Conservation (phyloP, 2,888 invertebrate genomes). For the Zhuqinia jingwanae region DNA sequence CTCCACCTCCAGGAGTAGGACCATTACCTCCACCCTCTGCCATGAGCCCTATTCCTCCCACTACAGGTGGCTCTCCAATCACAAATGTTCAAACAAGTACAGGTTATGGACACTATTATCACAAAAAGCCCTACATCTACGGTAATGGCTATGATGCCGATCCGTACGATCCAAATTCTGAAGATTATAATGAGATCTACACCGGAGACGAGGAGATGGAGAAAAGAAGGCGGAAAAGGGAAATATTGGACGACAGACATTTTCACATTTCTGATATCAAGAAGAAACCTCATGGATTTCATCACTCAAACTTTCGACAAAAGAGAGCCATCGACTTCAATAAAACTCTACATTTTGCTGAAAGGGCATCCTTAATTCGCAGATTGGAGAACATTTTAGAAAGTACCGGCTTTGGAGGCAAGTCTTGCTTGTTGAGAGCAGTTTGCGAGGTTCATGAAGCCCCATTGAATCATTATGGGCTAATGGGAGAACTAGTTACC, state of each 20-base stretch:
- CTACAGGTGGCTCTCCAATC: neutral
- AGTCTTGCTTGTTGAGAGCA: slow-evolving; percentile 69
- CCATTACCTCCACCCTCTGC: neutral
- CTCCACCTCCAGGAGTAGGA: neutral
- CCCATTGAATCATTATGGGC: slow-evolving; percentile 64
- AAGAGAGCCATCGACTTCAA: slow-evolving; percentile 41
- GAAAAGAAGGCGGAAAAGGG: slow-evolving; percentile 18
- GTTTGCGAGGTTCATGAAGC: slow-evolving; percentile 73
- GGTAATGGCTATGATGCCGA: slow-evolving; percentile 4
- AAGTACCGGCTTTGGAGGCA: slow-evolving; percentile 67
- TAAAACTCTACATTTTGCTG: slow-evolving; percentile 62
- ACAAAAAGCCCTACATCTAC: neutral
- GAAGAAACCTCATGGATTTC: neutral
- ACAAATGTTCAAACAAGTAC: neutral
- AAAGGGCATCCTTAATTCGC: slow-evolving; percentile 68
- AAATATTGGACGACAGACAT: neutral
- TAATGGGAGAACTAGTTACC: slow-evolving; percentile 68
- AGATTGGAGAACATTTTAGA: slow-evolving; percentile 69
- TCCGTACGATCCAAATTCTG: slow-evolving; percentile 6
- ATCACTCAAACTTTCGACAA: neutral
- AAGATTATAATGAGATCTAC: neutral
- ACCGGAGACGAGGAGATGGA: neutral
- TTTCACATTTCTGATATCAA: neutral
- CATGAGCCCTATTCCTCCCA: slow-evolving; percentile 4
- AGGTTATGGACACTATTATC: slow-evolving; percentile 6